Conservation (phyloP, 2,113 vertebrate species). For the Marmota flaviventris region DNA sequence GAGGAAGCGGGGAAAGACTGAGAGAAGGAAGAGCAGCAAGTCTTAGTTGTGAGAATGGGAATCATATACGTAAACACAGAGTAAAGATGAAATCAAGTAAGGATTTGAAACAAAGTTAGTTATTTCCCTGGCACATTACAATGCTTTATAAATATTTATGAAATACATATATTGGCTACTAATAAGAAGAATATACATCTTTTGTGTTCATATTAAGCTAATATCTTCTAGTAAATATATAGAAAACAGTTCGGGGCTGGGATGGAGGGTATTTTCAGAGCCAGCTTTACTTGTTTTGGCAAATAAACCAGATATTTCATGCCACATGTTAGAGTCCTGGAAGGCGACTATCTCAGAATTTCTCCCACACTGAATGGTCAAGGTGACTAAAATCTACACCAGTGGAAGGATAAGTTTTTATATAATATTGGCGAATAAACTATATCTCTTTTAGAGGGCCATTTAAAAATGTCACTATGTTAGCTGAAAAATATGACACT, state of each 20-base stretch:
- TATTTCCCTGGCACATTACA: background rate
- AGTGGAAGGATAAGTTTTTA: background rate
- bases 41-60: background rate
- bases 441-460: background rate
- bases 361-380: background rate
- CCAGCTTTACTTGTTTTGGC: background rate
- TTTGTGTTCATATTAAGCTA: background rate
- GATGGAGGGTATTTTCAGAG: background rate
- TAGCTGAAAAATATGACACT: background rate
- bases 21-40: background rate
- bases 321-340: background rate
- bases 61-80: background rate
- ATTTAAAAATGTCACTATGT: background rate
- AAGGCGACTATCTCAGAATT: background rate
- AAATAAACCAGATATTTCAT: background rate
- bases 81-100: conserved; percentile 43
- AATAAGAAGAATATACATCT: background rate
- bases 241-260: background rate
- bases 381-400: background rate
- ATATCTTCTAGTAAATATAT: background rate
- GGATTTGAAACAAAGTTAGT: background rate
- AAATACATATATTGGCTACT: conserved; percentile 21
- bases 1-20: background rate
- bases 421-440: background rate
- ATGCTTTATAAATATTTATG: conserved; percentile 15